Evolutionary conservation across 1,140 invertebrate genomes (phyloP), one percentile per base, ranked within the genome.

Genomic region (Drosophila virilis): DNA sequence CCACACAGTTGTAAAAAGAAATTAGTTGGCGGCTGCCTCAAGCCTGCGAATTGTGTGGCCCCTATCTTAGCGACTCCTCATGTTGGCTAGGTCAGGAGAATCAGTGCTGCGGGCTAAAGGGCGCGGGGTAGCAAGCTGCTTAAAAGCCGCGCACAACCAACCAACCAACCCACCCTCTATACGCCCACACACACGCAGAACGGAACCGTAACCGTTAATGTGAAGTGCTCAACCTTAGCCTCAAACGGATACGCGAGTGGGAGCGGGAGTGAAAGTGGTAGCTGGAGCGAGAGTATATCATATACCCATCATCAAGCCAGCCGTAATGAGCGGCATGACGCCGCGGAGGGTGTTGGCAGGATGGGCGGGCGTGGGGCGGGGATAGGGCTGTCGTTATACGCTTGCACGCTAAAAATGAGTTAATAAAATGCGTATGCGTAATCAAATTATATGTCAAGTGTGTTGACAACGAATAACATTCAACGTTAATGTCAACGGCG

Each of bases 361-460:
- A 22, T 22, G 22, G 22, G 22, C 17, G 17, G 17, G 17, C 17
- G 35, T 48, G 45, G 10, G 32, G 7, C n/a, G 22, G 33, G 10
- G 33, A 17, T 13, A 51, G 35, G 28, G 37, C 12, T 42, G 62
- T 40, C 64, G 59, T 59, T 74, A 74, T 73, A 37, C 75, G 46
- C 46, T 54, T 66, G 45, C 66, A 66, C 50, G 67, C 76, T 82
- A 74, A 88, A 88, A 88, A 88, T 89, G 84, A 89, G 84, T 89
- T 89, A 89, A 89, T 89, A 89, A 88, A 89, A 89, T 89, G 84
- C 84, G 84, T 89, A 80, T 90, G 69, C 84, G 84, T 89, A 89
- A 89, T 89, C 84, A 88, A 89, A 88, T 88, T 89, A 88, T 88
- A 89, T 88, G 84, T 88, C 84, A 88, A 88, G 84, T 88, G 84